Evolutionary conservation across 2,113 vertebrate species (phyloP), one percentile per base, ranked within the genome.

Genomic region (Acinonyx jubatus): DNA sequence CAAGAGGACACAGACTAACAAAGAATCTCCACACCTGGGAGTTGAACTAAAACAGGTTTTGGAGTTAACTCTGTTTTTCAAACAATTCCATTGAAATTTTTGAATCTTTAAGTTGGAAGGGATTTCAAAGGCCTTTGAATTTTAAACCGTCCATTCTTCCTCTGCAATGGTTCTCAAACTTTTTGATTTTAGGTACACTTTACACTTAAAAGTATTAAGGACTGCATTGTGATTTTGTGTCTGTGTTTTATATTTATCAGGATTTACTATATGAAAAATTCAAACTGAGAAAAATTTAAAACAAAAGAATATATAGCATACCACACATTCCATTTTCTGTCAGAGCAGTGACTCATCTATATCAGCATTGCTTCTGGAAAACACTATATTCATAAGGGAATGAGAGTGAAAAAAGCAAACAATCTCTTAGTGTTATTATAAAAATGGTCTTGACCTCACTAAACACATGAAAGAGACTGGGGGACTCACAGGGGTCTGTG

Each of bases 21-120:
- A 96, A 86, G 21, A 94, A 88, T 74, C 74, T 63, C 16, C 33
- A 94, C 8, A 50, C 31, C 23, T 50, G 41, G 4, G 13, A 87
- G 33, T 89, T 96, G 57, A 89, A 92, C 61, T 45, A 89, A 89
- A 82, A 61, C 55, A 48, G 38, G 36, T n/a, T 89, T 95, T 86
- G 52, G 5, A 19, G 41, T 86, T 97, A 81, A 82, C 9, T 88
- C 41, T 95, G 2, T 66, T 89, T 98, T 94, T 68, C 69, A 79
- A 89, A 68, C 29, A 85, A 82, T 79, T 66, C 16, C 5, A 52
- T 57, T 66, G 61, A 93, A 86, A 96, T 82, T 12, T 6, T 91
- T 96, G 68, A 74, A 71, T 95, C 45, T 97, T 76, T 96, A 73
- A 89, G 55, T 92, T 45, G 33, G 38, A 96, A 94, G 18, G 16